Evolutionary conservation across 2,113 vertebrate species (phyloP).

Genomic region (Egretta garzetta): DNA sequence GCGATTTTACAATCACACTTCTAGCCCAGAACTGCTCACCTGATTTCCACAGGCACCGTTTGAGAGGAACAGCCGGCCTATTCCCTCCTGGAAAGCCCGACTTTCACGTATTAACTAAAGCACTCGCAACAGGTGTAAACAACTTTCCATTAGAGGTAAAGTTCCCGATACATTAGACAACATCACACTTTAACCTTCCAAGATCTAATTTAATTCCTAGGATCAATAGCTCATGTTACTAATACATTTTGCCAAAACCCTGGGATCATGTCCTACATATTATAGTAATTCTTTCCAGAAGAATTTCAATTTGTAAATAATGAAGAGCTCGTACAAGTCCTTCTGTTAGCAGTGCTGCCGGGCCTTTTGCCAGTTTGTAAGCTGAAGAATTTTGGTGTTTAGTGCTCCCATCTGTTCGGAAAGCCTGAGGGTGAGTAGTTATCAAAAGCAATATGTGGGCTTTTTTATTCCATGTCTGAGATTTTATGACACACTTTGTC

Average conservation of each 20-base stretch:
- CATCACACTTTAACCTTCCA: constrained; percentile 60
- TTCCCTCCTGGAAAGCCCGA: not conserved
- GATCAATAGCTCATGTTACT: constrained; percentile 62
- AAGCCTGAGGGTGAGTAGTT: constrained; percentile 62
- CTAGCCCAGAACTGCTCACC: not conserved
- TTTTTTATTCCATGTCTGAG: constrained; percentile 54
- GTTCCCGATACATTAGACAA: constrained; percentile 47
- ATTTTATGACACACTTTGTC: constrained; percentile 66
- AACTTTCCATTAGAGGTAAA: constrained; percentile 54
- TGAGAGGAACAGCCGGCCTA: not conserved
- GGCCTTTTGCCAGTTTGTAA: constrained; percentile 70
- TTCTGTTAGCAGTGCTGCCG: constrained; percentile 38
- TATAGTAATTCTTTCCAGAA: constrained; percentile 70
- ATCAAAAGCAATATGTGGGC: constrained; percentile 65
- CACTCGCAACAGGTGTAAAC: constrained; percentile 41
- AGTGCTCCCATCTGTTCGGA: constrained; percentile 67
- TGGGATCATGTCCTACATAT: constrained; percentile 69
- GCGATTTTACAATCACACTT: accelerated
- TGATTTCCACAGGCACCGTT: not conserved
- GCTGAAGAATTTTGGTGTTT: constrained; percentile 69
- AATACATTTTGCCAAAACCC: constrained; percentile 62
- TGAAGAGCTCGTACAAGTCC: constrained; percentile 60
- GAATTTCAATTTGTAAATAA: constrained; percentile 71
- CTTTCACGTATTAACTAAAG: constrained; percentile 8
- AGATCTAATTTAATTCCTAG: constrained; percentile 59